A percentile compares a stretch with the other conserved stretches of the same genome.
phyloP scores from a whole-genome alignment of 1,140 invertebrate species.

The Gonioctena quinquepunctata region DNA sequence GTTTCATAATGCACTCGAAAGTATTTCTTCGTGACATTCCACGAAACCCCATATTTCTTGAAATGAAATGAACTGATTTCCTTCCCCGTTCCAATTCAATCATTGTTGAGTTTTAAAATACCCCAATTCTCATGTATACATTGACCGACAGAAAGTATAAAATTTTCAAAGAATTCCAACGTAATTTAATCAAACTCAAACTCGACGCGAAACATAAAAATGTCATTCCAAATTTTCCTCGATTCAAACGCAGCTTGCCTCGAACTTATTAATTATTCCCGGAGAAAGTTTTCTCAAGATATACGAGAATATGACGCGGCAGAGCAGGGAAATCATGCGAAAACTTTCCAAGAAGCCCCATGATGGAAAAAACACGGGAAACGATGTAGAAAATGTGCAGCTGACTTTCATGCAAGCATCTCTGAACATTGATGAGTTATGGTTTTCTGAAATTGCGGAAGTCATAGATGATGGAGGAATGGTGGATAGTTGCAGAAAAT shows the following conservation, averaged over 20 bases:
- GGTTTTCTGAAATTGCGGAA: slow-evolving; percentile 20
- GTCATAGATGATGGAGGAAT: neutral
- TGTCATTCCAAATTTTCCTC: neutral
- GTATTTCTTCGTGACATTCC: too few relatives aligned
- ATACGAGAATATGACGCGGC: neutral
- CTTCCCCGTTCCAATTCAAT: too few relatives aligned
- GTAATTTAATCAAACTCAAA: too few relatives aligned
- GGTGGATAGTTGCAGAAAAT: neutral
- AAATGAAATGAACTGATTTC: too few relatives aligned
- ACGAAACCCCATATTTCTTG: too few relatives aligned
- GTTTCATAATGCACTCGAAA: too few relatives aligned
- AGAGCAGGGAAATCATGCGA: slow-evolving; percentile 26
- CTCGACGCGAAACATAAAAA: neutral
- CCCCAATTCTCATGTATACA: too few relatives aligned
- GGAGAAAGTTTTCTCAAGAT: neutral
- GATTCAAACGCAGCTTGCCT: neutral
- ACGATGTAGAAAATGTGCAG: slow-evolving; percentile 42
- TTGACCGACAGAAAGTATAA: too few relatives aligned
- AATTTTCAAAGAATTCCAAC: too few relatives aligned
- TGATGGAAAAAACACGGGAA: slow-evolving; percentile 21
- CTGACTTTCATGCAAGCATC: slow-evolving; percentile 46
- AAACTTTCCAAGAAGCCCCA: neutral
- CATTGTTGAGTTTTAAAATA: too few relatives aligned
- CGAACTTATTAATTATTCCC: slow-evolving; percentile 4
- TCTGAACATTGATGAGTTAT: slow-evolving; percentile 49